Evolutionary conservation across 2,113 vertebrate genomes (phyloP), one percentile per base, ranked within the genome.

Genomic region (Thermophis baileyi): DNA sequence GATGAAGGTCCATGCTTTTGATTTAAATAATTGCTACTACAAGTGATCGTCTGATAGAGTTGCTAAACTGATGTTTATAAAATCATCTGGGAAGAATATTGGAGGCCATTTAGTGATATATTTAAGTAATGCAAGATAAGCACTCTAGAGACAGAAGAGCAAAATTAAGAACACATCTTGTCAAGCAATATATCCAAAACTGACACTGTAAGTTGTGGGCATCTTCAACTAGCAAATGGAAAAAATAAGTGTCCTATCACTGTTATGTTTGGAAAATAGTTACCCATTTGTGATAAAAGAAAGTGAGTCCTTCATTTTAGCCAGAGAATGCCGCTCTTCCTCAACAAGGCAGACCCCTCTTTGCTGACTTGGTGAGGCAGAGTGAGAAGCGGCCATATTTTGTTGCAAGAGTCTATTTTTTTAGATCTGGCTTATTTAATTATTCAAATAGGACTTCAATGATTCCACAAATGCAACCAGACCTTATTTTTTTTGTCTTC

Each of bases 361-460:
- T 91, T 54, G 51, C 14, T 27, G 86, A 20, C 46, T 93, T 93
- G 18, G 18, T 86, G 1, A 7, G 12, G 30, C 85, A 93, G 54
- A 96, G 44, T 95, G 87, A 93, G 57, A 93, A 40, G 8, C 20
- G 55, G 49, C 57, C 55, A n/a, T 30, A 14, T 3, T 92, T 89
- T 5, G 89, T 90, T 85, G 3, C 85, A 96, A 92, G 88, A 35
- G 24, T 92, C n/a, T n/a, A 9, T 40, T 96, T 94, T 94, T 94
- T 88, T 95, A 94, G 87, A 47, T 24, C 22, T 92, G 85, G 92
- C 92, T 93, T 93, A 85, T 95, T 95, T 96, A 96, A 95, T 95
- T 96, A 91, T 50, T 96, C 49, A 74, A 89, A 24, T 85, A 92
- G 91, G 90, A 93, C 74, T 95, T 95, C 55, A 94, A 12, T 89